A percentile compares a stretch with the other conserved stretches of the same genome.
Evolutionary conservation across 2,113 vertebrate species (phyloP).

Genomic region (Strigops habroptila): DNA sequence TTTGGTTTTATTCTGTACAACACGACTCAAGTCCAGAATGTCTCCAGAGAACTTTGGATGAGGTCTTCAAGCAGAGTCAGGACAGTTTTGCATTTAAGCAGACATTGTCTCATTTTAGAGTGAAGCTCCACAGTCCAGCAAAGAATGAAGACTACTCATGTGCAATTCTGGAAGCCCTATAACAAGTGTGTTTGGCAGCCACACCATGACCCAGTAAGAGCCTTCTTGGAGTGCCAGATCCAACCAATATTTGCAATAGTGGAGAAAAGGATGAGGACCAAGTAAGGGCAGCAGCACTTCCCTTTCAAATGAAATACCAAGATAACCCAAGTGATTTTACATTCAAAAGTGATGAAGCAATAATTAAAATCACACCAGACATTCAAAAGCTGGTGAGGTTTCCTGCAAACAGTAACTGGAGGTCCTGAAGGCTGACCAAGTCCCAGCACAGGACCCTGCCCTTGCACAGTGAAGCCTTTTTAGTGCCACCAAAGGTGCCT

Average conservation of each 20-base stretch:
- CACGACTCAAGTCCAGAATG: not conserved
- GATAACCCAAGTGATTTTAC: not conserved
- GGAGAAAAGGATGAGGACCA: not conserved
- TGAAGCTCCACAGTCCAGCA: not conserved
- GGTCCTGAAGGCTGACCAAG: not conserved
- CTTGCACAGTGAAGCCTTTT: accelerated
- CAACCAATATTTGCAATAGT: not conserved
- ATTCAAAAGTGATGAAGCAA: not conserved
- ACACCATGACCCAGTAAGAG: not conserved
- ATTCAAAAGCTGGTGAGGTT: not conserved
- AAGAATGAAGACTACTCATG: not conserved
- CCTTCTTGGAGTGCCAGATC: not conserved
- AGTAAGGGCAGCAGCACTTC: not conserved
- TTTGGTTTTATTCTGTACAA: not conserved
- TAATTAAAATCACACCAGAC: not conserved
- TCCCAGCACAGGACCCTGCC: accelerated
- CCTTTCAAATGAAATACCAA: not conserved
- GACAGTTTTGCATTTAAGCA: not conserved
- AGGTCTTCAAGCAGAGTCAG: not conserved
- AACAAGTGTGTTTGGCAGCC: not conserved
- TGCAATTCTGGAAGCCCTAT: not conserved
- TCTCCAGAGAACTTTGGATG: not conserved
- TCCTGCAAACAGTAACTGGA: not conserved
- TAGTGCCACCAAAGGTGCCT: not conserved
- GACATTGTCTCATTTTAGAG: not conserved